Base-by-base conservation (phyloP, 2,113 vertebrate species). In the Corydoras sp. region DNA sequence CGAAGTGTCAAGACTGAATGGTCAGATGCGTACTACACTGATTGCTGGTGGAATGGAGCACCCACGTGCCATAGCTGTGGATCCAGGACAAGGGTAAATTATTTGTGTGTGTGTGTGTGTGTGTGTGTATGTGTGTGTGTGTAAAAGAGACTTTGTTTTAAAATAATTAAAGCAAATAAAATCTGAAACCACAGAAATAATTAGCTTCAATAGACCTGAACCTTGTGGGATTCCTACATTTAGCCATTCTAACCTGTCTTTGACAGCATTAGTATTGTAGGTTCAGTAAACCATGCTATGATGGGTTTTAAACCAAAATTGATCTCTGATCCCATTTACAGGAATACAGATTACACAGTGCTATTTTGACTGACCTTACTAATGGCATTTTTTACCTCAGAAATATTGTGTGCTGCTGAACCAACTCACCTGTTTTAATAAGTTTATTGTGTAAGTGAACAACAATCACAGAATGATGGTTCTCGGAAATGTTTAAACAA, bases 31-130 rank as follows among this genome's bases (percentile, higher is more conserved):
- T 78, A 88, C 90, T 29, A 93, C 93, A 0, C 80, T 95, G 14
- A 92, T 95, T 63, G 93, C 93, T 5, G 93, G 93, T 56, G 92
- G 87, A 48, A 93, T 95, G 92, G 92, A 94, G 49, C 93, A 95
- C 48, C 93, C 93, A 0, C 88, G 93, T 18, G 93, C 93, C 48
- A 92, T 95, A 71, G 93, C 92, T 49, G 80, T 95, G 86, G 92
- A 94, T 75, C 93, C 93, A 51, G 86, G 92, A 88, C 91, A 91
- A n/a, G 93, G 93, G 93, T 94, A 85, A 83, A 69, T 24, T 24
- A 24, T 24, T 24, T 24, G 18, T 24, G 2, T 24, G 18, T 24
- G 18, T 24, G 18, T 24, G 18, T 24, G 18, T 24, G 18, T 24
- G 18, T 24, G 18, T 24, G 18, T 24, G 18, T 24, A n/a, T n/a